phyloP scores from a whole-genome alignment of 2,113 vertebrate species.

The Erythrolamprus reginae region DNA sequence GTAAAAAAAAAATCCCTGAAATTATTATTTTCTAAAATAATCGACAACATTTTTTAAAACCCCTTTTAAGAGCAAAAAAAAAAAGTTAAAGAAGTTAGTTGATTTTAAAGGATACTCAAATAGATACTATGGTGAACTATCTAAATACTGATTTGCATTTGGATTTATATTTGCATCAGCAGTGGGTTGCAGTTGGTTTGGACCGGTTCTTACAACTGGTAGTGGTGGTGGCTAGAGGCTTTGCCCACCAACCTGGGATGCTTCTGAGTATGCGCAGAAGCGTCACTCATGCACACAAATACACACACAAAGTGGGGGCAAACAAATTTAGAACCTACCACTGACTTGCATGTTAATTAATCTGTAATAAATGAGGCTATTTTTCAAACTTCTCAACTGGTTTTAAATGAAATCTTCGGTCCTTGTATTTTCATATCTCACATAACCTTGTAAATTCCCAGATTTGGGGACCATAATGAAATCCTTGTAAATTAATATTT shows the following conservation, averaged over 20 bases:
- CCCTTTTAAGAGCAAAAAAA: neutral
- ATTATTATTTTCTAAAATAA: neutral
- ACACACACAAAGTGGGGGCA: too few relatives aligned
- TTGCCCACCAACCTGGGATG: too few relatives aligned
- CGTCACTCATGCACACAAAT: too few relatives aligned
- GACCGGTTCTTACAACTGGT: too few relatives aligned
- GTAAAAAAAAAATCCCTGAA: neutral
- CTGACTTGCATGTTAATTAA: neutral
- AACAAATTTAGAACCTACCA: too few relatives aligned
- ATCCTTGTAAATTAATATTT: neutral
- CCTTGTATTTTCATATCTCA: neutral
- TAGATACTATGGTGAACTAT: neutral
- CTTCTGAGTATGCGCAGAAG: too few relatives aligned
- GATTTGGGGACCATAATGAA: neutral
- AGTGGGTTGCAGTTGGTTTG: too few relatives aligned
- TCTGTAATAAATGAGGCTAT: neutral
- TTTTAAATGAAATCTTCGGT: neutral
- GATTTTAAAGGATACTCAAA: neutral
- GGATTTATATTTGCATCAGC: neutral
- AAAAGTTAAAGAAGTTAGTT: neutral
- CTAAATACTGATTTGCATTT: neutral
- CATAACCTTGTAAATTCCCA: neutral
- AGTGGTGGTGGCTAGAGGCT: too few relatives aligned
- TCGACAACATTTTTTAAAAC: neutral
- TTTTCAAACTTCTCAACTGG: neutral